These are phyloP conservation scores for Athripsodes cinereus DNA, from an alignment of 2,888 invertebrate genomes.

Conservation along the genomic window DNA sequence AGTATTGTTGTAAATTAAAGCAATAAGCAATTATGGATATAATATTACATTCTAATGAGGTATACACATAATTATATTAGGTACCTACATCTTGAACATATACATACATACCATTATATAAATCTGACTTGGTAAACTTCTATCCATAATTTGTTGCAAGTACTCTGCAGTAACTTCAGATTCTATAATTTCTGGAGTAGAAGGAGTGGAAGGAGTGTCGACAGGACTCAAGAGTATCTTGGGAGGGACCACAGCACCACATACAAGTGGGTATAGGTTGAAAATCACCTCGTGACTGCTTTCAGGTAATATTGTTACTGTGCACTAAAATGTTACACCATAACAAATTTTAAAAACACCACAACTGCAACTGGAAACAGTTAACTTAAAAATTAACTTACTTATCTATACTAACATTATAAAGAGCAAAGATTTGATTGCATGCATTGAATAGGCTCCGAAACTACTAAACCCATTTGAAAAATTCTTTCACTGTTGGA, in stretches of 20 bases:
- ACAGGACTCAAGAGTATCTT: slow-evolving; percentile 50
- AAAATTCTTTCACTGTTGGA: too few relatives aligned
- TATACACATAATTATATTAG: too few relatives aligned
- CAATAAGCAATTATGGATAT: too few relatives aligned
- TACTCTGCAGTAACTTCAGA: slow-evolving; percentile 15
- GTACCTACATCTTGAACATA: background rate
- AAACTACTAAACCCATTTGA: too few relatives aligned
- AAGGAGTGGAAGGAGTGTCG: slow-evolving; percentile 35
- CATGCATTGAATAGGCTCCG: too few relatives aligned
- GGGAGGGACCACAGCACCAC: slow-evolving; percentile 69
- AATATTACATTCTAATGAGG: too few relatives aligned
- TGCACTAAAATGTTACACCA: slow-evolving; percentile 35
- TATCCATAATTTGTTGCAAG: slow-evolving; percentile 49
- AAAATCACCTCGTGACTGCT: slow-evolving; percentile 59
- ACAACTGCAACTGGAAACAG: too few relatives aligned
- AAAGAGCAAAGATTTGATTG: too few relatives aligned
- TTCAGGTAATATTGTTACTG: slow-evolving; percentile 55
- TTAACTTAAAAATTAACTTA: too few relatives aligned
- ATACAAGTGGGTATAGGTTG: slow-evolving; percentile 71
- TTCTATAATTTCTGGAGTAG: slow-evolving; percentile 37
- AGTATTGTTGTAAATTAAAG: too few relatives aligned
- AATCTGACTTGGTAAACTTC: slow-evolving; percentile 58
- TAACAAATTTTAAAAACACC: too few relatives aligned
- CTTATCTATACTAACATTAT: too few relatives aligned
- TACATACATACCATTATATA: slow-evolving; percentile 54